Base-by-base conservation (phyloP, 2,888 invertebrate genomes). In the Phragmatobia fuliginosa region DNA sequence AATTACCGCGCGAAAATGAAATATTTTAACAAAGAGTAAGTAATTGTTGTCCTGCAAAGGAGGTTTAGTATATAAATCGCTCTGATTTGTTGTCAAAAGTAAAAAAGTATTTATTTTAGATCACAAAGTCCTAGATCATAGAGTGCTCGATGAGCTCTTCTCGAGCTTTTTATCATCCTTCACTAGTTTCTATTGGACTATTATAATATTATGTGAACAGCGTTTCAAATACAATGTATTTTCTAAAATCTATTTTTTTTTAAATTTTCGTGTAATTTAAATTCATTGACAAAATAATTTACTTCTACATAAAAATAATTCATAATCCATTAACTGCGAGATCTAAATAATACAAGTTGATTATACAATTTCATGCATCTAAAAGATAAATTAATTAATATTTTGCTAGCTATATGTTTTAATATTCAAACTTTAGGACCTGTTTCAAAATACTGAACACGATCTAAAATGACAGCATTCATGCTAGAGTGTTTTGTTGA, bases 261-360 rank as follows among this genome's bases (percentile, higher is more conserved):
- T 14, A 16, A 0, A 56, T 56, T 56, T 16, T 1, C 14, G 28
- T 56, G 0, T 2, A 7, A 45, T 45, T 1, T 28, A 14, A 56
- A 28, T 56, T 56, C 5, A 56, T 52, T 25, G 25, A 52, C 25
- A 49, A 11, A n/a, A n/a, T 49, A 52, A 11, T 25, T 25, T 52
- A 25, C 25, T 25, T n/a, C 25, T 52, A 4, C 5, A 28, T 28
- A 28, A 56, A 56, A 56, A 28, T 56, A 28, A 52, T 21, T 25
- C 21, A 56, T 38, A 64, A 49, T 45, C 41, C 41, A 41, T 36
- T 41, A 41, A 56, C 3, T 8, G 14, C 59, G 59, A 66, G 66
- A 66, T 59, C 66, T 41, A 52, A 64, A 56, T 62, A 56, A 68
- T 68, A 63, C 33, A 58, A 58, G n/a, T 66, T 45, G 21, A 21